Conservation (phyloP, 2,888 invertebrate species). For the Labia minor region DNA sequence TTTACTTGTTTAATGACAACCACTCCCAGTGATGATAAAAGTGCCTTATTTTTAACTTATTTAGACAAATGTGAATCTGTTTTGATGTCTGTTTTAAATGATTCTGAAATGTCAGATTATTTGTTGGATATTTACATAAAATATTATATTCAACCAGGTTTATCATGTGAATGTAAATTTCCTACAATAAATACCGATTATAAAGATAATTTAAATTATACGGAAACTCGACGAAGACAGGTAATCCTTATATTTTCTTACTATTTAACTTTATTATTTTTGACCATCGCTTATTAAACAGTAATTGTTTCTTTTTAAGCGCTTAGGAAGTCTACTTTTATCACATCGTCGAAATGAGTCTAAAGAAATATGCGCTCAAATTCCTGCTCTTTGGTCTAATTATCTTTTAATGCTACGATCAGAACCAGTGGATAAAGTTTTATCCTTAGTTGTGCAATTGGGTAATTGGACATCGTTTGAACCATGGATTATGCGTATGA, state of each 20-base stretch:
- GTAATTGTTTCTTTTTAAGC: no score
- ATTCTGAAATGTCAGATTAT: conserved; percentile 41
- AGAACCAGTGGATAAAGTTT: not conserved
- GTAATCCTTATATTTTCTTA: not conserved
- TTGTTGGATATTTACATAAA: conserved; percentile 48
- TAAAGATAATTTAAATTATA: conserved; percentile 40
- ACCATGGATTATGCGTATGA: not conserved
- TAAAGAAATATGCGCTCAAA: not conserved
- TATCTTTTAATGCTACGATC: not conserved
- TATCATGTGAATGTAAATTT: conserved; percentile 49
- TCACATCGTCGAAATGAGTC: not conserved
- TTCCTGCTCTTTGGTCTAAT: not conserved
- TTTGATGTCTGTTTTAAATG: conserved; percentile 35
- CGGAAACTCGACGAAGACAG: conserved; percentile 39
- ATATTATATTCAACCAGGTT: conserved; percentile 40
- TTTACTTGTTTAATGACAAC: not conserved
- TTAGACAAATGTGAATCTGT: not conserved
- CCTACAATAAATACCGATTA: conserved; percentile 44
- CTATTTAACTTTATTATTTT: not conserved
- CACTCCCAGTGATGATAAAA: not conserved
- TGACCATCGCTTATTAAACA: not conserved
- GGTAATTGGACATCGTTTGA: not conserved
- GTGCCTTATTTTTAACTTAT: not conserved
- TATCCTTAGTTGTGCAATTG: not conserved
- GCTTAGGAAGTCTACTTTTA: not conserved